Evolutionary conservation across 1,140 invertebrate species (phyloP).

Genomic region (Campoletis sonorensis): DNA sequence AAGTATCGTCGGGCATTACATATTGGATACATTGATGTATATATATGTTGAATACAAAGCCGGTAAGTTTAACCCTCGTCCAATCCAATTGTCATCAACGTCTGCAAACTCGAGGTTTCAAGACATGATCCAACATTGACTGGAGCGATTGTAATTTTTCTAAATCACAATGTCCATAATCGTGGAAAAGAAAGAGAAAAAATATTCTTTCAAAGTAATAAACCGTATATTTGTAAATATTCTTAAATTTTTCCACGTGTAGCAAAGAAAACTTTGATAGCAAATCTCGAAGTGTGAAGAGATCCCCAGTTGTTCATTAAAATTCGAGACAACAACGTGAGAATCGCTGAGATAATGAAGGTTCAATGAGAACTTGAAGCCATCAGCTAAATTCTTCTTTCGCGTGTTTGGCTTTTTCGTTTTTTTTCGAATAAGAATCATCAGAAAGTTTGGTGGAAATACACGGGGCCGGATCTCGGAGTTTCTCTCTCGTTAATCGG

Average conservation of each 20-base stretch:
- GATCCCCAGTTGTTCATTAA: background rate
- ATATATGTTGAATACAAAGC: no score
- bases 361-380: constrained; percentile 19
- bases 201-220: no score
- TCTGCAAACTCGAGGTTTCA: background rate
- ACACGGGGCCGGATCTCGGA: constrained; percentile 7
- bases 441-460: constrained; percentile 22
- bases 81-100: background rate
- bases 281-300: background rate
- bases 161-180: no score
- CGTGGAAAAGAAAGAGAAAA: no score
- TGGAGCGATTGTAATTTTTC: background rate
- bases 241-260: background rate
- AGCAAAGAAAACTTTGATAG: background rate
- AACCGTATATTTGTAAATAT: no score
- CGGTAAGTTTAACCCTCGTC: background rate
- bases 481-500: constrained; percentile 32
- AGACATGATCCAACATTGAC: background rate
- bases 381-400: constrained; percentile 2
- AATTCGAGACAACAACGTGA: constrained; percentile 16
- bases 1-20: background rate
- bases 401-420: background rate
- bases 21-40: background rate
- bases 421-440: constrained; percentile 3
- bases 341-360: constrained; percentile 8